phyloP scores from a whole-genome alignment of 1,140 invertebrate species.

The Saxidomus purpurata region DNA sequence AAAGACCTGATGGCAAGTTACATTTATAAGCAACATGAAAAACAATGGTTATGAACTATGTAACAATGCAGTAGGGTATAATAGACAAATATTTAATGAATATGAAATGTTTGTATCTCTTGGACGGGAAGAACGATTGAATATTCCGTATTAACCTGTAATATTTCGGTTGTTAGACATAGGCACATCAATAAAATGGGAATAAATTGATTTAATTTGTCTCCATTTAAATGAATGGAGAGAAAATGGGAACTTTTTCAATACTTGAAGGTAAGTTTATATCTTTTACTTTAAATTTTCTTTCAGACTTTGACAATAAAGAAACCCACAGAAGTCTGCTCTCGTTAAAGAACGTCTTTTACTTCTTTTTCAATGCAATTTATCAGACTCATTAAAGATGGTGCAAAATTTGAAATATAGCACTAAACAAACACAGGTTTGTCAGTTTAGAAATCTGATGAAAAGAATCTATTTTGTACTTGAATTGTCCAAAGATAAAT shows the following conservation, averaged over 20 bases:
- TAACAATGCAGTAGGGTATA: background rate
- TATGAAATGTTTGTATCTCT: conserved; percentile 18
- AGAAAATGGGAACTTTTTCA: conserved; percentile 22
- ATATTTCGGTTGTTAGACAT: conserved; percentile 12
- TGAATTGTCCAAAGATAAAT: no score
- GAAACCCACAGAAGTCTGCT: background rate
- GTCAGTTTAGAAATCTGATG: no score
- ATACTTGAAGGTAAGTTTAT: background rate
- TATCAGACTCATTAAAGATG: background rate
- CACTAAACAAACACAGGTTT: no score
- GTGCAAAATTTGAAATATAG: background rate
- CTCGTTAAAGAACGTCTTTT: no score
- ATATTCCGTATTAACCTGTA: conserved; percentile 4
- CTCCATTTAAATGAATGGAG: conserved; percentile 17
- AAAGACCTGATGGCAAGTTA: background rate
- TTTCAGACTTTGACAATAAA: background rate
- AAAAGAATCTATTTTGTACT: no score
- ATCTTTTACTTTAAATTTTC: background rate
- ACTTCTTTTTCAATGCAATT: no score
- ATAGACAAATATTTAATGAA: conserved; percentile 14
- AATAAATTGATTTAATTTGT: conserved; percentile 31
- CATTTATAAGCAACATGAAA: background rate
- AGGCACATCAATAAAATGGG: conserved; percentile 23
- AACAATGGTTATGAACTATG: background rate
- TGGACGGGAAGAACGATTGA: background rate